Base-by-base conservation (phyloP, 2,888 invertebrate genomes). In the Acrobasis consociella region DNA sequence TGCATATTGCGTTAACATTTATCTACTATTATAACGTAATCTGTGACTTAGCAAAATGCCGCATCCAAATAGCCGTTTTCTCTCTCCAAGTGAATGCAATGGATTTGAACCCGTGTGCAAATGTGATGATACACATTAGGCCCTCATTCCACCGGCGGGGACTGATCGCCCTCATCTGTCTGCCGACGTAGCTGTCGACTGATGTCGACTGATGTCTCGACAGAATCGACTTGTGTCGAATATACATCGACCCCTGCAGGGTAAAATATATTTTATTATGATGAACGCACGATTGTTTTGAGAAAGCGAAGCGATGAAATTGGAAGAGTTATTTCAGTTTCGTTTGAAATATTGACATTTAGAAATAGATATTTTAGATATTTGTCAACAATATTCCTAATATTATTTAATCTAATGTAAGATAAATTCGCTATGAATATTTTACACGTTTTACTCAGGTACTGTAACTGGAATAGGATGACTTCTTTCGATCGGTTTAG, bases 41-140 rank as follows among this genome's bases (percentile, higher is more conserved):
- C n/a, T n/a, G n/a, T n/a, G n/a, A n/a, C n/a, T n/a, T n/a, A n/a
- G n/a, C 31, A 10, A 55, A n/a, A 55, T 59, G 56, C 67, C 61
- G 39, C n/a, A 49, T 65, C 67, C 38, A 10, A 50, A 31, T n/a
- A n/a, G n/a, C n/a, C 42, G 16, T 16, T 49, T 69, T 73, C 65
- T 1, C 11, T 1, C 16, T 63, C 71, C 13, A 55, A 69, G 62
- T 63, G 66, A 63, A 68, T 70, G 62, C 66, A 76, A 80, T 77
- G 75, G 77, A 82, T 85, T 85, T 83, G 86, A 78, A 76, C 76
- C 76, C 73, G 80, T 87, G 84, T 90, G 90, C 87, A 89, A 91
- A 91, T 91, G 89, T 83, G 90, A 91, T 89, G 89, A 83, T 71
- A 73, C 74, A 78, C 89, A 89, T 91, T 91, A 91, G 87, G 89